phyloP scores from a whole-genome alignment of 2,888 invertebrate genomes.

The Dolichomitus sp. region DNA sequence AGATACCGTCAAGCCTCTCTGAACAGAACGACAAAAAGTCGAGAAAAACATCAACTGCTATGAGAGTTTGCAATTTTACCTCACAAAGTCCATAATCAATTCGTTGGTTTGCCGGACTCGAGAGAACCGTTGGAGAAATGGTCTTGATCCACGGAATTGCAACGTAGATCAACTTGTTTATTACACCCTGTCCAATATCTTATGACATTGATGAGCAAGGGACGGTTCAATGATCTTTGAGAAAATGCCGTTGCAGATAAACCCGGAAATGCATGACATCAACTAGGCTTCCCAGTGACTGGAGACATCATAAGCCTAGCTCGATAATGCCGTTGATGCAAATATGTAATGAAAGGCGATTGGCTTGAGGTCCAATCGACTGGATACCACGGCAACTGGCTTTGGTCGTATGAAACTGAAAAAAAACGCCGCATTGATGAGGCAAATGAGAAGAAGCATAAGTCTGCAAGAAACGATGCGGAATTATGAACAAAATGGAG shows the following conservation, averaged over 20 bases:
- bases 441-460: background rate
- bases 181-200: background rate
- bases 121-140: background rate
- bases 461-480: background rate
- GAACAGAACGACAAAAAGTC: slow-evolving; percentile 32
- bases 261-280: slow-evolving; percentile 17
- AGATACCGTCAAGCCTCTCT: slow-evolving; percentile 9
- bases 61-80: slow-evolving; percentile 7
- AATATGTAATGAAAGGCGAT: slow-evolving; percentile 9
- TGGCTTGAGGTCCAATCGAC: background rate
- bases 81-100: background rate
- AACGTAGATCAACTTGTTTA: slow-evolving; percentile 5
- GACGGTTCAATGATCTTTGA: slow-evolving; percentile 9
- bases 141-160: background rate
- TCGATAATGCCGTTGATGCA: background rate
- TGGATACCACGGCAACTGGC: background rate
- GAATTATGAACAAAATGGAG: background rate
- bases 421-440: background rate
- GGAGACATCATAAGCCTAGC: background rate
- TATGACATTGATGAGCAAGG: background rate
- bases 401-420: background rate
- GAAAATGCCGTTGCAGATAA: background rate
- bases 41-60: slow-evolving; percentile 36
- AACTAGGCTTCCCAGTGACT: background rate
- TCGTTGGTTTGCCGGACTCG: background rate